A percentile compares a stretch with the other conserved stretches of the same genome.
Evolutionary conservation across 2,113 vertebrate genomes (phyloP).

Genomic region (Phoenicopterus ruber): DNA sequence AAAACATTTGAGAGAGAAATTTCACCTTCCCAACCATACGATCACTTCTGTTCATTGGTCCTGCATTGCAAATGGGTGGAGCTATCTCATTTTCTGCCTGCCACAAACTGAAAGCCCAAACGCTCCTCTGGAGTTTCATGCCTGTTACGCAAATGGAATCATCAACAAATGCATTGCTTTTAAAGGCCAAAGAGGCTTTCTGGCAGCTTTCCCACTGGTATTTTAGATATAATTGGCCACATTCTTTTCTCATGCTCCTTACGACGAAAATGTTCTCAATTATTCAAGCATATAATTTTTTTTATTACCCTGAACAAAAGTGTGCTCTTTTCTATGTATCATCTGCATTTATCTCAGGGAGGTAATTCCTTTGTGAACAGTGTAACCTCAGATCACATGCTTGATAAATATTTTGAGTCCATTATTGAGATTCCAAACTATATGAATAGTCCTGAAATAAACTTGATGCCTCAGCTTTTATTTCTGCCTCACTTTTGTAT

Average conservation of each 20-base stretch:
- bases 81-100: background rate
- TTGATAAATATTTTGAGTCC: background rate
- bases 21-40: background rate
- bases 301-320: slow-evolving; percentile 20
- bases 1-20: background rate
- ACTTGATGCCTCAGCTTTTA: background rate
- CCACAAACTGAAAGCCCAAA: background rate
- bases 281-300: background rate
- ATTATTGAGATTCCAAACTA: background rate
- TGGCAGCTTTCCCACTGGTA: background rate
- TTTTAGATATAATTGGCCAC: background rate
- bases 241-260: background rate
- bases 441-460: background rate
- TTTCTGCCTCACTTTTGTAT: background rate
- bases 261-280: background rate
- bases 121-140: background rate
- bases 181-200: background rate
- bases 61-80: background rate
- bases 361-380: background rate
- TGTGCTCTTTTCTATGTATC: background rate
- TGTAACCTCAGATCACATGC: background rate
- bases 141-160: background rate
- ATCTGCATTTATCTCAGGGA: background rate
- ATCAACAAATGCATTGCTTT: background rate
- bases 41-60: background rate